A percentile compares a stretch with the other conserved stretches of the same genome.
phyloP scores from a whole-genome alignment of 2,113 vertebrate genomes.

The Eulemur macaco region DNA sequence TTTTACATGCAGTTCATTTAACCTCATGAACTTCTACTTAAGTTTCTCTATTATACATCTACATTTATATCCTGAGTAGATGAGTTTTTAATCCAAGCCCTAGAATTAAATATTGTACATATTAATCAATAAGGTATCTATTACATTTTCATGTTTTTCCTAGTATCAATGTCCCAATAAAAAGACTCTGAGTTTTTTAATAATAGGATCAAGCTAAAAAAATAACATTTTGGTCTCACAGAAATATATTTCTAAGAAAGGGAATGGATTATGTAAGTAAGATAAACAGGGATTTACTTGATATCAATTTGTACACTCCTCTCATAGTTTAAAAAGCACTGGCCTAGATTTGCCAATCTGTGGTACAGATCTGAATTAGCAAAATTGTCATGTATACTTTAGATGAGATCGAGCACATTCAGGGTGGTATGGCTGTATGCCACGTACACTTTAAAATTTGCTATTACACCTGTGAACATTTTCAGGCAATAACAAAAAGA shows the following conservation, averaged over 20 bases:
- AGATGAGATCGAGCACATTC: too few species aligned
- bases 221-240: conserved; percentile 14
- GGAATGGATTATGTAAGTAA: not conserved
- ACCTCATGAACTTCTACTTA: conserved; percentile 11
- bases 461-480: not conserved
- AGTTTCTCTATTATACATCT: conserved; percentile 15
- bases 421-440: not conserved
- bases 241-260: conserved; percentile 45
- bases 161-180: conserved; percentile 28
- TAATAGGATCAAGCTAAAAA: conserved; percentile 49
- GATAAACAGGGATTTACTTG: conserved; percentile 19
- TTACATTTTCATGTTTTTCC: conserved; percentile 44
- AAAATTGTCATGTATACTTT: not conserved
- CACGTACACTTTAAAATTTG: not conserved
- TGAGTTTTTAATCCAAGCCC: conserved; percentile 13
- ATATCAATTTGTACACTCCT: conserved; percentile 24
- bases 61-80: conserved; percentile 17
- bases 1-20: conserved; percentile 12
- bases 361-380: conserved; percentile 3
- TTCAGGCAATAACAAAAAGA: conserved; percentile 9
- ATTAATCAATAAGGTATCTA: conserved; percentile 21
- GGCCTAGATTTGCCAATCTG: not conserved
- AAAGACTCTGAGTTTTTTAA: conserved; percentile 43
- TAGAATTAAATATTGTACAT: conserved; percentile 29
- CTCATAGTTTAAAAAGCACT: conserved; percentile 1